Conservation (phyloP, 2,888 invertebrate genomes). For the Scrobipalpa atriplicella region DNA sequence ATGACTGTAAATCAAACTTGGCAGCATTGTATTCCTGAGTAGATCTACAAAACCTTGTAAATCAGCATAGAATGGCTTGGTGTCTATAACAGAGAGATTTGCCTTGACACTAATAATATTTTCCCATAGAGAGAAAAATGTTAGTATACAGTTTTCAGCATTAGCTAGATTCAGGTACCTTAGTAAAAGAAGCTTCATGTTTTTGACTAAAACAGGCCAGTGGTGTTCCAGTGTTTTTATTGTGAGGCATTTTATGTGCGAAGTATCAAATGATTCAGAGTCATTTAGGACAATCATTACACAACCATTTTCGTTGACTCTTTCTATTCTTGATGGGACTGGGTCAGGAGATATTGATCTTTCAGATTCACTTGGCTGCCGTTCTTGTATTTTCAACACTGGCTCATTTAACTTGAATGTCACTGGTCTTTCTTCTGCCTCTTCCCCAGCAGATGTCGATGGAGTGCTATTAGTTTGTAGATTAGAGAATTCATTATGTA, state of each 20-base stretch:
- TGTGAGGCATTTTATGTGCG: slow-evolving; percentile 92
- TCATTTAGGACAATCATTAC: slow-evolving; percentile 86
- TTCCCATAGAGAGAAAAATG: slow-evolving; percentile 94
- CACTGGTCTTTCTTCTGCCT: slow-evolving; percentile 47
- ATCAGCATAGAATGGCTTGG: slow-evolving; percentile 93
- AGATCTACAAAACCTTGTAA: slow-evolving; percentile 90
- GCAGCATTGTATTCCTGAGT: slow-evolving; percentile 86
- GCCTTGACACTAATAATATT: slow-evolving; percentile 95
- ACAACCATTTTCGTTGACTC: slow-evolving; percentile 79
- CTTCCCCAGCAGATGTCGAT: slow-evolving; percentile 63
- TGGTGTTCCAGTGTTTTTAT: slow-evolving; percentile 92
- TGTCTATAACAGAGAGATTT: slow-evolving; percentile 94
- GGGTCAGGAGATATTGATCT: slow-evolving; percentile 62
- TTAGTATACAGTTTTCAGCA: slow-evolving; percentile 88
- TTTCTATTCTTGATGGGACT: slow-evolving; percentile 65
- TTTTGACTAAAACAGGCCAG: slow-evolving; percentile 91
- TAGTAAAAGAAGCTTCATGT: slow-evolving; percentile 83
- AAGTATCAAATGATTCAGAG: slow-evolving; percentile 93
- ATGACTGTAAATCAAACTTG: slow-evolving; percentile 92
- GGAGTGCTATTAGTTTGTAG: slow-evolving; percentile 69
- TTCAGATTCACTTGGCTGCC: slow-evolving; percentile 54
- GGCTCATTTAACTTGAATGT: slow-evolving; percentile 71
- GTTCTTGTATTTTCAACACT: slow-evolving; percentile 63
- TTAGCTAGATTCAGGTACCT: slow-evolving; percentile 82
- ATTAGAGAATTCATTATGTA: slow-evolving; percentile 76